Percentiles rank a stretch among this genome's conserved stretches.
phyloP scores from a whole-genome alignment of 1,140 invertebrate genomes.

The Parapsyche elsis region DNA sequence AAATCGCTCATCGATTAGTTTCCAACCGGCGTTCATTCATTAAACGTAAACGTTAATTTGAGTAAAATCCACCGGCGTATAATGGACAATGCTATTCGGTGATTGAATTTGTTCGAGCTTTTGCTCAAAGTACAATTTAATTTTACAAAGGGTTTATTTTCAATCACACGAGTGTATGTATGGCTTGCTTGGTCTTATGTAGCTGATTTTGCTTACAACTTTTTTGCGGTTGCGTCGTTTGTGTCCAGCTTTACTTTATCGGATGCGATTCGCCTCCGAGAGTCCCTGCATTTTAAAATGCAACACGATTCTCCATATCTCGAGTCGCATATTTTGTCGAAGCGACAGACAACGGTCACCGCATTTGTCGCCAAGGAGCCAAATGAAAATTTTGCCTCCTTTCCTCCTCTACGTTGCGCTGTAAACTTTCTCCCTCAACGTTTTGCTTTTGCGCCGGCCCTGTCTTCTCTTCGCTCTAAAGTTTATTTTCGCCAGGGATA shows the following conservation, averaged over 20 bases:
- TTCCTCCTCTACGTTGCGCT: not conserved
- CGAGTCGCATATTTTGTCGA: conserved; percentile 21
- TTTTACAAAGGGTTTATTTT: no score
- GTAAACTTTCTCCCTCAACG: not conserved
- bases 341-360: conserved; percentile 11
- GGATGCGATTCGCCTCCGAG: not conserved
- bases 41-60: conserved; percentile 4
- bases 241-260: not conserved
- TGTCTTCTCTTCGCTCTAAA: conserved; percentile 2
- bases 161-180: no score
- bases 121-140: not conserved
- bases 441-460: not conserved
- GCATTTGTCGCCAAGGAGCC: conserved; percentile 32
- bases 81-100: no score
- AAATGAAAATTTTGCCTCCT: conserved; percentile 43
- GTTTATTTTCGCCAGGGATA: conserved; percentile 8
- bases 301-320: conserved; percentile 34
- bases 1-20: conserved; percentile 6
- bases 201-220: not conserved
- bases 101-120: not conserved
- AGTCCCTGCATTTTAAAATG: conserved; percentile 25
- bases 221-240: not conserved
- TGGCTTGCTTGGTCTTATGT: not conserved
- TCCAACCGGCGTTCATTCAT: not conserved
- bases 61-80: not conserved